These are phyloP conservation scores for Mastomys natalensis DNA, from an alignment of 2,113 vertebrate genomes.

Conservation along the genomic window DNA sequence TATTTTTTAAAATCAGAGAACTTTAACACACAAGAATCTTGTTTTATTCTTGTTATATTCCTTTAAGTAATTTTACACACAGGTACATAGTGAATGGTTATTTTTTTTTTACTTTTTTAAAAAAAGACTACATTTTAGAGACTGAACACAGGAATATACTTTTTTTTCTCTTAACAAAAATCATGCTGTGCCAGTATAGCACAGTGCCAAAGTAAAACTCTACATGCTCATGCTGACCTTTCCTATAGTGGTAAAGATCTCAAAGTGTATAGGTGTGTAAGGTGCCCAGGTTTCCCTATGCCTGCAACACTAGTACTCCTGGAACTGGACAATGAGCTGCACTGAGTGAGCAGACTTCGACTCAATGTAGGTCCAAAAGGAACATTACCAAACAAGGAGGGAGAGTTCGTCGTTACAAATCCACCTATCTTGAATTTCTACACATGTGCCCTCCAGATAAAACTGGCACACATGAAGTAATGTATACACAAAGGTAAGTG, in stretches of 20 bases:
- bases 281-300: not conserved
- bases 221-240: constrained; percentile 42
- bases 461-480: constrained; percentile 2
- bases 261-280: not conserved
- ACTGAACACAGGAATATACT: not conserved
- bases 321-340: too few relatives aligned
- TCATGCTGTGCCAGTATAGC: not conserved
- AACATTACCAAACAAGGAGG: not conserved
- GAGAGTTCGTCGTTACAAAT: constrained; percentile 8
- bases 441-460: constrained; percentile 40
- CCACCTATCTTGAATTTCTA: not conserved
- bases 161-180: constrained; percentile 47
- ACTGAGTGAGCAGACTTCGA: not conserved
- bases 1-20: constrained; percentile 44
- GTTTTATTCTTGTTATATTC: constrained; percentile 27
- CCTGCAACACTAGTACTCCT: not conserved
- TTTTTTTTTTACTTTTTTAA: not conserved
- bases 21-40: constrained; percentile 50
- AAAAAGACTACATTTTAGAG: constrained; percentile 38
- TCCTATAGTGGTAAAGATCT: constrained; percentile 43
- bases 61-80: constrained; percentile 57
- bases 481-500: not conserved
- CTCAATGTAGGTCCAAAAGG: not conserved
- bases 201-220: constrained; percentile 54
- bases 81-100: not conserved